These are phyloP conservation scores for Amniataba percoides DNA, from an alignment of 2,797 vertebrate species.

Conservation along the genomic window DNA sequence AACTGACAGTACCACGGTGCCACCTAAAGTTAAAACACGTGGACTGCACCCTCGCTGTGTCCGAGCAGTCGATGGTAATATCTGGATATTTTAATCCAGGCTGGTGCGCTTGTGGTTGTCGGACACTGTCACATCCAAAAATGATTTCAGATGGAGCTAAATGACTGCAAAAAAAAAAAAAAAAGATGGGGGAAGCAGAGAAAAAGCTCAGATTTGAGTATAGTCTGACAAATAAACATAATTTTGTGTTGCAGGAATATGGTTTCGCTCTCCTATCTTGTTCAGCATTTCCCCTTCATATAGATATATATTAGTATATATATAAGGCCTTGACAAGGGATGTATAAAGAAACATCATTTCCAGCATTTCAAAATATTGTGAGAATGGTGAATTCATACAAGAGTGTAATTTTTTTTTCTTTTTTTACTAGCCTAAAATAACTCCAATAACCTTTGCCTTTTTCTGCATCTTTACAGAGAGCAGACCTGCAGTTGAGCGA, in stretches of 20 bases:
- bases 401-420: background rate
- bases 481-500: too few relatives aligned
- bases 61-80: background rate
- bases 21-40: conserved; percentile 37
- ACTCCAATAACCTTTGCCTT: background rate
- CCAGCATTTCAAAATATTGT: background rate
- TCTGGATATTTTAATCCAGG: background rate
- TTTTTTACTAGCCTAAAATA: background rate
- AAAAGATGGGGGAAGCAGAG: background rate
- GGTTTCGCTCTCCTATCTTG: background rate
- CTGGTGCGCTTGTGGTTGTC: background rate
- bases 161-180: background rate
- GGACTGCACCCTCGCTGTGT: background rate
- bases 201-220: background rate
- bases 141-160: conserved; percentile 19
- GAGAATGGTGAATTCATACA: background rate
- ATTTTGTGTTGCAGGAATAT: background rate
- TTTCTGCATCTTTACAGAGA: background rate
- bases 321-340: background rate
- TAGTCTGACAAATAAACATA: background rate
- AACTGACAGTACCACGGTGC: conserved; percentile 45
- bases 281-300: background rate
- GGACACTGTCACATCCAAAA: too few relatives aligned
- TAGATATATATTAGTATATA: background rate
- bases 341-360: background rate